These are phyloP conservation scores for Notodonta ziczac DNA, from an alignment of 2,888 invertebrate species.

Conservation along the genomic window DNA sequence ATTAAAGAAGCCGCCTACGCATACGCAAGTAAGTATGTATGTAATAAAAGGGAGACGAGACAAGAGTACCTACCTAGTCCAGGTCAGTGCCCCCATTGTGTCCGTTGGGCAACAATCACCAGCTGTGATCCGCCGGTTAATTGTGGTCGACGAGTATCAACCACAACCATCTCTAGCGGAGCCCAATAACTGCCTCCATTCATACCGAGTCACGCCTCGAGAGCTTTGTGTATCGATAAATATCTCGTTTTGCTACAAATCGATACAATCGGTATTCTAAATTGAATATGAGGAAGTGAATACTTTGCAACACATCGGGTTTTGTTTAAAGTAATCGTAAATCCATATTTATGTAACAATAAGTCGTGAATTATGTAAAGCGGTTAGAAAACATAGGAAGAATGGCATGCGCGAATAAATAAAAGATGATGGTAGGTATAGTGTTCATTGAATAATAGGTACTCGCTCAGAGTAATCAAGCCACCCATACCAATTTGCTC, in stretches of 20 bases:
- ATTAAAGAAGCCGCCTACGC: slow-evolving; percentile 1
- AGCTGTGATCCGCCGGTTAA: slow-evolving; percentile 50
- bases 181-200: slow-evolving; percentile 55
- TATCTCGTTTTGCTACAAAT: slow-evolving; percentile 43
- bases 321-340: slow-evolving; percentile 2
- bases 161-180: slow-evolving; percentile 50
- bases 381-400: slow-evolving; percentile 1
- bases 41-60: slow-evolving; percentile 34
- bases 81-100: slow-evolving; percentile 64
- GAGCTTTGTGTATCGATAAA: slow-evolving; percentile 53
- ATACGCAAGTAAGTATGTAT: not conserved
- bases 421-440: not conserved
- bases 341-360: slow-evolving; percentile 1
- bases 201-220: slow-evolving; percentile 68
- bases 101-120: slow-evolving; percentile 45
- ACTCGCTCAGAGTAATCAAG: not conserved
- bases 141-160: slow-evolving; percentile 45
- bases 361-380: not conserved
- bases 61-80: slow-evolving; percentile 34
- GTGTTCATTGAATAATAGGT: not conserved
- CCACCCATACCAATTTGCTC: slow-evolving; percentile 4
- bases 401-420: not conserved
- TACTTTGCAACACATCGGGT: not conserved
- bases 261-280: slow-evolving; percentile 44
- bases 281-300: slow-evolving; percentile 10